Evolutionary conservation across 2,797 vertebrate species (phyloP), one percentile per base, ranked within the genome.

Genomic region (Cygnus olor): DNA sequence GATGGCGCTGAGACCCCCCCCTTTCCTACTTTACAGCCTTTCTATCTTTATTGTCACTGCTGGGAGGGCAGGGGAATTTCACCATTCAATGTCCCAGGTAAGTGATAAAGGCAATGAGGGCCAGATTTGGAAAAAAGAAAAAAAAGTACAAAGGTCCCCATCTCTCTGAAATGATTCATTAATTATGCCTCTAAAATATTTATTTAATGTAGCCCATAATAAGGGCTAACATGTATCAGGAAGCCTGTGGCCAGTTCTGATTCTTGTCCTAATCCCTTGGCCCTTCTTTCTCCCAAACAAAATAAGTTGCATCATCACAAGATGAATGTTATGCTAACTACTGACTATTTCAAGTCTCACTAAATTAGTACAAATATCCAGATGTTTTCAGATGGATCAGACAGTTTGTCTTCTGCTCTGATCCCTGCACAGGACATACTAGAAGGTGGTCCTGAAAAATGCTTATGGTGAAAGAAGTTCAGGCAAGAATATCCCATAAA

Each of bases 321-420:
- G 27, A 25, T 32, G 47, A 53, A 61, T 42, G 45, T 61, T 47
- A 83, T 32, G 45, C 63, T 44, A 77, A 9, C 14, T 32, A 38
- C 21, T 60, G 34, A 30, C 34, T 88, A 40, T 10, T 85, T 88
- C 58, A 65, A 32, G 17, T 19, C 15, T 90, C 57, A 64, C 61
- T 61, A 76, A 63, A 13, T 30, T 14, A 85, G 72, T 42, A 91
- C 65, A 81, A 89, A 69, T 10, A 18, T 4, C 24, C 73, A 89
- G 61, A 44, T 45, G 64, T 61, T 78, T 91, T 85, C 69, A 85
- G 49, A 94, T 61, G 54, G 80, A 80, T 6, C 70, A 88, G 60
- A 36, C n/a, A 27, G 24, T 24, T 70, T 80, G 40, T 30, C 90
- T 80, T 71, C 42, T 12, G 17, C 68, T 44, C 70, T 86, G 45